These are phyloP conservation scores for Dermochelys coriacea DNA, from an alignment of 2,797 vertebrate genomes.

Conservation along the genomic window DNA sequence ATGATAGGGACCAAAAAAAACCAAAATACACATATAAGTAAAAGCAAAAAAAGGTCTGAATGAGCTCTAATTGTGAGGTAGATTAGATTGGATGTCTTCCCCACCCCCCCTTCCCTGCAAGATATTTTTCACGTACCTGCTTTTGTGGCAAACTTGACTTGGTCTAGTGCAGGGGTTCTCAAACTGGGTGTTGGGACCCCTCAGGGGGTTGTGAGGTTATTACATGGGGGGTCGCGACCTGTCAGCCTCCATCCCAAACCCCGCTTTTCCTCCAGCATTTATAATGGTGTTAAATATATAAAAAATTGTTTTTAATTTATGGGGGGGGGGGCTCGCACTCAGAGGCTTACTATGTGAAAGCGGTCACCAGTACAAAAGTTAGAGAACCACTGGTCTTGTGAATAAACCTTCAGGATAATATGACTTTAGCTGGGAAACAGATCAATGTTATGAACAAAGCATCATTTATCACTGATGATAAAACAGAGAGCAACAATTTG, in stretches of 20 bases:
- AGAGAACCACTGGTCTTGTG: background rate
- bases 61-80: background rate
- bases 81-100: background rate
- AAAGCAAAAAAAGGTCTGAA: too few species aligned
- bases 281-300: too few species aligned
- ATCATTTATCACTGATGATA: background rate
- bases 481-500: background rate
- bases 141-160: background rate
- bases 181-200: too few species aligned
- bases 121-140: background rate
- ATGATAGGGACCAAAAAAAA: background rate
- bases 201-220: too few species aligned
- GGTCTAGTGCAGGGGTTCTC: background rate
- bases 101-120: background rate
- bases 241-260: too few species aligned
- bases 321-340: too few species aligned
- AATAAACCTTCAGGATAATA: background rate
- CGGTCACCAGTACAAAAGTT: too few species aligned
- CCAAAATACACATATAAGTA: background rate
- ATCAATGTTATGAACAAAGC: background rate
- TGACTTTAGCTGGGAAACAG: background rate
- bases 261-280: too few species aligned
- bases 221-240: too few species aligned
- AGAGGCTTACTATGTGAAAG: too few species aligned
- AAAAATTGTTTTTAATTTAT: too few species aligned